Percentiles rank a stretch among this genome's conserved stretches.
phyloP scores from a whole-genome alignment of 2,113 vertebrate species.

The Cairina moschata region DNA sequence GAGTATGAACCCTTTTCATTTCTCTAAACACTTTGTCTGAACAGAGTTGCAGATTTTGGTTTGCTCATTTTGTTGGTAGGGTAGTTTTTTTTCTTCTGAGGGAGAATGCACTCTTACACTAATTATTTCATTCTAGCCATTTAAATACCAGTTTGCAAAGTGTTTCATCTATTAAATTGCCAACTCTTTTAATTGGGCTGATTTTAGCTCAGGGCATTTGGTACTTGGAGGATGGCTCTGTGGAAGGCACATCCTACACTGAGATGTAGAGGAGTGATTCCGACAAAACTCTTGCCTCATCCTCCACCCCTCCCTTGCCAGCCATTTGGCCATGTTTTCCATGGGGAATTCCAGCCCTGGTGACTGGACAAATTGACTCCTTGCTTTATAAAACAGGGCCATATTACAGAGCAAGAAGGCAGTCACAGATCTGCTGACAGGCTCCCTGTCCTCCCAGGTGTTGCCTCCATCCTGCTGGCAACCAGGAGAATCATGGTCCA shows the following conservation, averaged over 20 bases:
- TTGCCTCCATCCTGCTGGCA: neutral
- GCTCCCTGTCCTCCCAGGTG: neutral
- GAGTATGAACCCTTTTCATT: neutral
- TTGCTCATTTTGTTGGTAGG: neutral
- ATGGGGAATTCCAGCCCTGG: conserved; percentile 33
- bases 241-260: conserved; percentile 38
- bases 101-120: neutral
- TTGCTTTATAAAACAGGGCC: conserved; percentile 13
- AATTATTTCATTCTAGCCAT: conserved; percentile 15
- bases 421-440: neutral
- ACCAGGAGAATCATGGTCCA: neutral
- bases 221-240: neutral
- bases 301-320: conserved; percentile 44
- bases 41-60: neutral
- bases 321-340: conserved; percentile 16
- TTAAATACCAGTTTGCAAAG: conserved; percentile 8
- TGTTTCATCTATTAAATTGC: conserved; percentile 16
- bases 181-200: neutral
- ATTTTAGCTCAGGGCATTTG: conserved; percentile 34
- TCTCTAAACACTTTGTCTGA: neutral
- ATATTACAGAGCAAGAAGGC: neutral
- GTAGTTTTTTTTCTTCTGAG: neutral
- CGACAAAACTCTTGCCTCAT: conserved; percentile 55
- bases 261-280: conserved; percentile 49
- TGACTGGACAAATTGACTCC: conserved; percentile 14